Evolutionary conservation across 2,888 invertebrate genomes (phyloP), one percentile per base, ranked within the genome.

Genomic region (Hydraecia micacea): DNA sequence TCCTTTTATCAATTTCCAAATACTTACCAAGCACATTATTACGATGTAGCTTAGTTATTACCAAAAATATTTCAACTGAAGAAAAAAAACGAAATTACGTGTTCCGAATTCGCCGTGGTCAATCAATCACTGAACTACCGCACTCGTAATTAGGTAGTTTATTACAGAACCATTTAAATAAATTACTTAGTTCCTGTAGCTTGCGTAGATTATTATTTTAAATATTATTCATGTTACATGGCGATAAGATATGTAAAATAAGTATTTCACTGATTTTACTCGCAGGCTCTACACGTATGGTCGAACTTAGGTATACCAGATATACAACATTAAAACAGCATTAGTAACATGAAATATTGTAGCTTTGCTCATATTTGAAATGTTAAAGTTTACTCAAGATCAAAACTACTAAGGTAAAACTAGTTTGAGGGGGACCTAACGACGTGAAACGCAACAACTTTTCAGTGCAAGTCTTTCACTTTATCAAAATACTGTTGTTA

Each of bases 121-220:
- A 74, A 87, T 85, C 83, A 87, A 87, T 85, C 81, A 87, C 49
- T 74, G 46, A 65, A 80, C 85, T 78, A 85, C 75, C 79, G 69
- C 77, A 69, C 66, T 76, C 63, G 76, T 79, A 81, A 85, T 87
- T 77, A 87, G 81, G 73, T 70, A 79, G 66, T 80, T 74, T 81
- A 79, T 75, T 81, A 81, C 79, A 46, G 28, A 75, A 62, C 79
- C 66, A 84, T 84, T 81, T 77, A 75, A 81, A 81, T 75, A 74
- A 77, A 86, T 87, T 67, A 70, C 77, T 46, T 25, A 55, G 75
- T 87, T 86, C 87, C 86, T 81, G 73, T 73, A 13, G 66, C 63
- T 78, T 25, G 62, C 18, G 52, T 32, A 66, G 46, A 75, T 65
- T 73, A 79, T 83, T 75, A 77, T 63, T 66, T 62, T 42, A 46